These are phyloP conservation scores for Xenopus borealis DNA, from an alignment of 2,113 vertebrate species.

Conservation along the genomic window DNA sequence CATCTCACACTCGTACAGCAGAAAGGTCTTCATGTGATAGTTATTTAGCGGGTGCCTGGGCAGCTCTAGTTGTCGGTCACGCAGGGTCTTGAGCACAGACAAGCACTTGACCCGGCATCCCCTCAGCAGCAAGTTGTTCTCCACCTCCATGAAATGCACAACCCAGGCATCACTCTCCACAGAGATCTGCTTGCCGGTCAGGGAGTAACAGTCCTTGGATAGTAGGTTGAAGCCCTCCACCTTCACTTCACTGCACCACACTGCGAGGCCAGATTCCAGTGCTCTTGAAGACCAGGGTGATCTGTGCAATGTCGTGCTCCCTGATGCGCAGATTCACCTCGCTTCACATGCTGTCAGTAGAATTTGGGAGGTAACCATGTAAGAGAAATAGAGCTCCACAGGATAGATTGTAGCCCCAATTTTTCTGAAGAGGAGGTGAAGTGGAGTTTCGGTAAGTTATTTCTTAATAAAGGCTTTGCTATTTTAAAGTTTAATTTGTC, in stretches of 20 bases:
- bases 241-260: slow-evolving; percentile 95
- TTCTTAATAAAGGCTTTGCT: too few species aligned
- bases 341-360: too few species aligned
- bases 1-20: slow-evolving; percentile 98
- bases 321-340: slow-evolving; percentile 92
- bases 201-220: slow-evolving; percentile 96
- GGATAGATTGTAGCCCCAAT: too few species aligned
- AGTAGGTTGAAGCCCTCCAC: slow-evolving; percentile 96
- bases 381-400: too few species aligned
- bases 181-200: slow-evolving; percentile 96
- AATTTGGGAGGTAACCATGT: too few species aligned
- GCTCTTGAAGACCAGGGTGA: slow-evolving; percentile 97
- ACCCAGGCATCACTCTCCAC: slow-evolving; percentile 98
- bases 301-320: slow-evolving; percentile 95
- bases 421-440: too few species aligned
- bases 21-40: slow-evolving; percentile 99
- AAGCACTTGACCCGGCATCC: slow-evolving; percentile 97
- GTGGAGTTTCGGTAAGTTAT: too few species aligned
- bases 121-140: slow-evolving; percentile 93
- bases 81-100: slow-evolving; percentile 90
- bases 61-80: slow-evolving; percentile 96
- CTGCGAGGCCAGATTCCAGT: slow-evolving; percentile 97
- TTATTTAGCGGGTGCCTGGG: slow-evolving; percentile 94
- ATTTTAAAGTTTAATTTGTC: too few species aligned
- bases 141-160: slow-evolving; percentile 95